These are phyloP conservation scores for Varanus salvator DNA, from an alignment of 2,113 vertebrate genomes.

Conservation along the genomic window DNA sequence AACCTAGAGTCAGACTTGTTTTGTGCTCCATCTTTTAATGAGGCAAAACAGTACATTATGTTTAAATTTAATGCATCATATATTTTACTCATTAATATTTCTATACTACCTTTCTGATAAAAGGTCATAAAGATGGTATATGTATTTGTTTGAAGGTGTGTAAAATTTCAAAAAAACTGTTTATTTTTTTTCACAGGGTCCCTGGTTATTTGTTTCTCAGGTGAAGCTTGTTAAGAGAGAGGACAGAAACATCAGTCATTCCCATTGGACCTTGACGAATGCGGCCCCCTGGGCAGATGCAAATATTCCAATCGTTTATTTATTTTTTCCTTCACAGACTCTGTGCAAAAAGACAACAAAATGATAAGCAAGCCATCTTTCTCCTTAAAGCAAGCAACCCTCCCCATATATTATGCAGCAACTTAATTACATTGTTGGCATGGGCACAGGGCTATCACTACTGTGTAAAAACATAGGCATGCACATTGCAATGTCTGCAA, in stretches of 20 bases:
- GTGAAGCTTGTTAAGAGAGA: neutral
- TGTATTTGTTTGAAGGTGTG: neutral
- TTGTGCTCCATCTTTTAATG: neutral
- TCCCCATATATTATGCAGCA: neutral
- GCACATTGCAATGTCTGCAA: neutral
- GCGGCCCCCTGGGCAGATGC: neutral
- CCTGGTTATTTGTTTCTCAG: neutral
- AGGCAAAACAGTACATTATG: neutral
- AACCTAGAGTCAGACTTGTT: too few relatives aligned
- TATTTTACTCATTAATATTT: neutral
- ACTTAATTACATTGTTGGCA: neutral
- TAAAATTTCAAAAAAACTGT: neutral
- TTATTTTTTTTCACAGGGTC: neutral
- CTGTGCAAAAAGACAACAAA: neutral
- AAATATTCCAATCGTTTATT: neutral
- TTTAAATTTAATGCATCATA: neutral
- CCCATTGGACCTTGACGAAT: neutral
- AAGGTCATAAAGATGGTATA: too few relatives aligned
- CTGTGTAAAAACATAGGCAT: neutral
- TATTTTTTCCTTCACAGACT: neutral
- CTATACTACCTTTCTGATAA: too few relatives aligned
- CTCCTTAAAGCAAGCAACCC: neutral
- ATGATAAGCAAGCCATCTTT: neutral
- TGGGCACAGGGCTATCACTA: too few relatives aligned
- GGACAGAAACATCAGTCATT: neutral